A percentile compares a stretch with the other conserved stretches of the same genome.
Evolutionary conservation across 1,140 invertebrate genomes (phyloP).

Genomic region (Tetraneura akinire): DNA sequence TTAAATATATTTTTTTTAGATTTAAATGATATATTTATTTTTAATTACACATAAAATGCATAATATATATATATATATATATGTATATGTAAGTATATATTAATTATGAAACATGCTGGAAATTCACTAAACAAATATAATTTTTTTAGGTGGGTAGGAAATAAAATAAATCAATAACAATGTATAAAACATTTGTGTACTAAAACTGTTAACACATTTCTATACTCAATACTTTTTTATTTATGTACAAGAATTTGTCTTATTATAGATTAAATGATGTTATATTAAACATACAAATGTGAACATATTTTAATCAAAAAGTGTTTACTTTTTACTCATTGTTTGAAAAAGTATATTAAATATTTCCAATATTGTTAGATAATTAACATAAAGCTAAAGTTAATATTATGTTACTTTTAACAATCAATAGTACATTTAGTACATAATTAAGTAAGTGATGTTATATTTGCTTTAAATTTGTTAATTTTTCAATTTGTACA

Average conservation of each 20-base stretch:
- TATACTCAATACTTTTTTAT: no score
- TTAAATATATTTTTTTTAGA: not conserved
- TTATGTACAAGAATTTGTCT: no score
- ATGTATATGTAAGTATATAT: no score
- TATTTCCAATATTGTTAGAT: conserved; percentile 34
- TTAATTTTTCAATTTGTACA: conserved; percentile 50
- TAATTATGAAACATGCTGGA: not conserved
- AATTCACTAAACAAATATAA: not conserved
- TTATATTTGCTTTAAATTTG: conserved; percentile 35
- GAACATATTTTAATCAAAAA: not conserved
- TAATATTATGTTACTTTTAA: conserved; percentile 43
- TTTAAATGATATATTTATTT: not conserved
- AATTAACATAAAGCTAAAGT: conserved; percentile 48
- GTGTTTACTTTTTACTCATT: no score
- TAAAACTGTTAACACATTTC: no score
- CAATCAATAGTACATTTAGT: conserved; percentile 25
- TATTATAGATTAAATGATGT: not conserved
- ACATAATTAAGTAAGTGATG: conserved; percentile 34
- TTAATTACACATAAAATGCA: not conserved
- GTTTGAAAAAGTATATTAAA: not conserved
- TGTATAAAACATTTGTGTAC: not conserved
- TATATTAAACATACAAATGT: not conserved
- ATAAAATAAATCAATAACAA: conserved; percentile 1
- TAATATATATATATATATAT: not conserved
- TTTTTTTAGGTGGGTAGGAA: not conserved